Conservation (phyloP, 2,797 vertebrate genomes). For the Amazona ochrocephala region DNA sequence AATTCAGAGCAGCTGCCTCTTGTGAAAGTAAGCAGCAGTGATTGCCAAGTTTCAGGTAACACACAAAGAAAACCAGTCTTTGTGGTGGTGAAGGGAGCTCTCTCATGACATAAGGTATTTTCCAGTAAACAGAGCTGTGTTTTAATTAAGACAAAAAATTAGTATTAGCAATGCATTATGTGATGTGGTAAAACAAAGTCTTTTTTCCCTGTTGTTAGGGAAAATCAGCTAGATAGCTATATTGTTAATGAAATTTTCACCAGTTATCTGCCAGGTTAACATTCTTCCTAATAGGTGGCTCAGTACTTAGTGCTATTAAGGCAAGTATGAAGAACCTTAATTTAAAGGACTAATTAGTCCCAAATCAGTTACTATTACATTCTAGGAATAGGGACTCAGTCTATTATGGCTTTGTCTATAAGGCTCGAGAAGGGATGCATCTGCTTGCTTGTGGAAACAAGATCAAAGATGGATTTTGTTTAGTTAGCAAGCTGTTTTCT, state of each 20-base stretch:
- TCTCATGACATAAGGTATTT: not conserved
- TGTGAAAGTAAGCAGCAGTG: not conserved
- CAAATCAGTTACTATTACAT: not conserved
- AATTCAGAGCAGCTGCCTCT: not conserved
- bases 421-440: not conserved
- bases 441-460: not conserved
- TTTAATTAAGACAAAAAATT: conserved; percentile 32
- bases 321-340: not conserved
- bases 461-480: not conserved
- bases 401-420: not conserved
- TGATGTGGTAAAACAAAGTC: not conserved
- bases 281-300: not conserved
- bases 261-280: not conserved
- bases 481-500: not conserved
- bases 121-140: not conserved
- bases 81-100: not conserved
- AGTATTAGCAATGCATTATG: not conserved
- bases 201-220: not conserved
- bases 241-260: not conserved
- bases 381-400: not conserved
- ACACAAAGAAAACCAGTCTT: not conserved
- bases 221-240: not conserved
- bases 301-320: not conserved
- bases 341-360: conserved; percentile 25
- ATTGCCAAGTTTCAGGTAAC: not conserved